These are phyloP conservation scores for Stenodera caucasica DNA, from an alignment of 2,888 invertebrate genomes.

Conservation along the genomic window DNA sequence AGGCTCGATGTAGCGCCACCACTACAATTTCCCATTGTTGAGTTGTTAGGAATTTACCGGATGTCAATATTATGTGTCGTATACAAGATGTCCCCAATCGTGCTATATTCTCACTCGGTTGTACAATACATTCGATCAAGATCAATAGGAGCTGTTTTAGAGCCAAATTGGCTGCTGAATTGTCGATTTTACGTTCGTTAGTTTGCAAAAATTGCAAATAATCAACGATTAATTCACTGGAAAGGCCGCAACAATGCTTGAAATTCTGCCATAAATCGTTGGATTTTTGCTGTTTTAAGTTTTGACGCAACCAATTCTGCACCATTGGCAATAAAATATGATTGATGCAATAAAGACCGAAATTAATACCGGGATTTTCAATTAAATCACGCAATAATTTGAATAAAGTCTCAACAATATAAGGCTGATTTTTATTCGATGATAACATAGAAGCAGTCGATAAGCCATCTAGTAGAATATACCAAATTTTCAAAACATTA, in stretches of 20 bases:
- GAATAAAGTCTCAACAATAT: conserved; percentile 85
- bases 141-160: conserved; percentile 83
- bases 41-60: conserved; percentile 77
- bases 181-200: conserved; percentile 50
- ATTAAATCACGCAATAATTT: conserved; percentile 77
- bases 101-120: conserved; percentile 87
- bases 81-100: conserved; percentile 91
- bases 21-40: conserved; percentile 87
- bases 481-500: conserved; percentile 88
- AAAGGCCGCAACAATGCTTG: conserved; percentile 92
- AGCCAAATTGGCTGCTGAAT: conserved; percentile 72
- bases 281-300: conserved; percentile 63
- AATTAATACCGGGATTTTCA: conserved; percentile 81
- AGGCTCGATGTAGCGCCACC: conserved; percentile 79
- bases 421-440: conserved; percentile 75
- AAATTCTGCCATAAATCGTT: conserved; percentile 87
- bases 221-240: conserved; percentile 87
- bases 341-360: conserved; percentile 90
- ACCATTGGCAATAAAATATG: conserved; percentile 89
- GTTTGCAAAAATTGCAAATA: conserved; percentile 73
- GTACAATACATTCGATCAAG: conserved; percentile 87
- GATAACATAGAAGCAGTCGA: conserved; percentile 81
- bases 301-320: conserved; percentile 86
- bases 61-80: conserved; percentile 80
- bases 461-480: conserved; percentile 83